Evolutionary conservation across 2,888 invertebrate genomes (phyloP), one percentile per base, ranked within the genome.

Genomic region (Callyntrura guangdongensis): DNA sequence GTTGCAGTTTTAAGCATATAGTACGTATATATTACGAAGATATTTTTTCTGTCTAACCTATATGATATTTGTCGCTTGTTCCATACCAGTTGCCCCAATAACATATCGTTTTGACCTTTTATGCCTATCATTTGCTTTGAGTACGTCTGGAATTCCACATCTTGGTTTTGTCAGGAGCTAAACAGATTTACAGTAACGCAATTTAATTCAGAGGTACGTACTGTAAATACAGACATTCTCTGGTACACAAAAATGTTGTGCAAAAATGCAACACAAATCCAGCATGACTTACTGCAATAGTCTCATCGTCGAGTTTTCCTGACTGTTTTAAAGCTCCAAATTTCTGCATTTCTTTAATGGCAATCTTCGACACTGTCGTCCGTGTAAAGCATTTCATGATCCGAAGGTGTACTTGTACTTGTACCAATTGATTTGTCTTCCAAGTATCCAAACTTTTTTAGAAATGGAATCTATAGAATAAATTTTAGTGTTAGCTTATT

Each of bases 121-220:
- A 5, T 20, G 20, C 9, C 4, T 59, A 14, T 14, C 56, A 1
- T 27, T 22, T 22, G 12, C 27, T 36, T 59, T 6, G 0, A 96
- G 94, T 9, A 97, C 95, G 94, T 97, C 97, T 72, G 96, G 96
- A 0, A 97, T 96, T 3, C 97, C 97, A 94, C 97, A 97, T 25
- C 97, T 95, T 67, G 96, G 96, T 79, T 95, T 96, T 74, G 95
- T 95, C 95, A 97, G 96, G 25, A 97, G 95, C 97, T 97, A 94
- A 59, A 95, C 94, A 49, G 67, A 22, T n/a, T n/a, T 56, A 85
- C n/a, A 82, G 56, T 64, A 20, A 56, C n/a, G n/a, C n/a, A n/a
- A n/a, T n/a, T n/a, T n/a, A n/a, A n/a, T n/a, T n/a, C n/a, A n/a
- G n/a, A n/a, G n/a, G n/a, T n/a, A n/a, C n/a, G n/a, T n/a, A n/a